Base-by-base conservation (phyloP, 2,797 vertebrate species). In the Lagocephalus sceleratus region DNA sequence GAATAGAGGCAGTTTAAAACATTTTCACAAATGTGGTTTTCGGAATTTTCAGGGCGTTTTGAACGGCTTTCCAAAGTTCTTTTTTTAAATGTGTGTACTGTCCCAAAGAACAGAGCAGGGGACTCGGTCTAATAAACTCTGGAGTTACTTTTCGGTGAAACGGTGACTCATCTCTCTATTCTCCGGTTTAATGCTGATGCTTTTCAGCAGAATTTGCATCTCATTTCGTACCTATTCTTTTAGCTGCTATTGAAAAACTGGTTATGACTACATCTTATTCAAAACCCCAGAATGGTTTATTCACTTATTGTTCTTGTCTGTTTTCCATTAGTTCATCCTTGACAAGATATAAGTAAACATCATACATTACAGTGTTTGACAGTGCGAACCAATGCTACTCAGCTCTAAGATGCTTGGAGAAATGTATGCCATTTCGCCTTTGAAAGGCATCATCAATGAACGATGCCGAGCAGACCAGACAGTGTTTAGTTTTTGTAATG, bases 11-110 rank as follows among this genome's bases (percentile, higher is more conserved):
- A 54, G 15, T 52, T 56, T 41, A 17, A 40, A 51, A 54, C 40
- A 29, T n/a, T 56, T 47, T 20, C 25, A 40, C 19, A 47, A 44
- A 54, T 47, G 12, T 23, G 6, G 19, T 16, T 39, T 39, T 39
- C 16, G 15, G n/a, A 16, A 5, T 3, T 2, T n/a, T 40, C 5
- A 6, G 26, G 26, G 26, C 2, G 5, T 14, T 39, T 39, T 39
- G 3, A 39, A 39, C 5, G 38, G 16, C 6, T 39, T 38, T 38
- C 14, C 7, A 5, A 29, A 29, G 7, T 5, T 6, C 5, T 29
- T 29, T 29, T 29, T 2, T 29, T 29, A 7, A 7, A 4, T 35
- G 3, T 2, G 1, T 35, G n/a, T 35, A 2, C 32, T 35, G 32
- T 35, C 32, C 12, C 12, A 14, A 14, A 35, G 32, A 35, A 35